These are phyloP conservation scores for Eulemur coronatus DNA, from an alignment of 2,797 vertebrate genomes.

Conservation along the genomic window DNA sequence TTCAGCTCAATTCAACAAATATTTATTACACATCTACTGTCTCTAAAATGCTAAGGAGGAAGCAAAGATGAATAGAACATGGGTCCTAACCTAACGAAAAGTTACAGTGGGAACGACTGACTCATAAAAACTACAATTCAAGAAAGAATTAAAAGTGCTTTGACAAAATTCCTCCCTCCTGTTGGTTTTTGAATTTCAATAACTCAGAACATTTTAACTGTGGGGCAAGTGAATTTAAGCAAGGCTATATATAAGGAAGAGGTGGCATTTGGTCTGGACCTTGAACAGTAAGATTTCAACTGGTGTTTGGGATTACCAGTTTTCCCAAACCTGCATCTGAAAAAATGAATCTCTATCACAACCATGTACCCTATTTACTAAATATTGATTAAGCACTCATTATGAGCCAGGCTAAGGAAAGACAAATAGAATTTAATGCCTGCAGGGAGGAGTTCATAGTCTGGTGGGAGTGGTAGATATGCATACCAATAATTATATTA, in stretches of 20 bases:
- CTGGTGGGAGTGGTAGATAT: neutral
- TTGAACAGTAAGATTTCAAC: neutral
- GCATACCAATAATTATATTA: neutral
- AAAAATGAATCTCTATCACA: constrained; percentile 19
- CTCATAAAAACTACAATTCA: neutral
- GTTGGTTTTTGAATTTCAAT: neutral
- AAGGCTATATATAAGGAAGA: neutral
- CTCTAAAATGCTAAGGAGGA: constrained; percentile 20
- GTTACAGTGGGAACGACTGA: neutral
- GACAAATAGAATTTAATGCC: neutral
- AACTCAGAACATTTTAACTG: neutral
- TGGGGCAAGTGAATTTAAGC: neutral
- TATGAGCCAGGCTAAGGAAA: constrained; percentile 8
- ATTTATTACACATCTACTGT: neutral
- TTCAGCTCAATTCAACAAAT: neutral
- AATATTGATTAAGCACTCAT: neutral
- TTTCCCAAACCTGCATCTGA: constrained; percentile 30
- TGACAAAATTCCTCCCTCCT: neutral
- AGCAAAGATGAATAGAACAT: constrained; percentile 46
- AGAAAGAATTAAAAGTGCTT: constrained; percentile 5
- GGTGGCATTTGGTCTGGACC: neutral
- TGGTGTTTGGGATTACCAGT: neutral
- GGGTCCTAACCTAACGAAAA: neutral
- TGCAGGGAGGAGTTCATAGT: neutral
- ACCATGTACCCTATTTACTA: neutral